Conservation (phyloP, 2,113 vertebrate genomes). For the Lipotes vexillifer region DNA sequence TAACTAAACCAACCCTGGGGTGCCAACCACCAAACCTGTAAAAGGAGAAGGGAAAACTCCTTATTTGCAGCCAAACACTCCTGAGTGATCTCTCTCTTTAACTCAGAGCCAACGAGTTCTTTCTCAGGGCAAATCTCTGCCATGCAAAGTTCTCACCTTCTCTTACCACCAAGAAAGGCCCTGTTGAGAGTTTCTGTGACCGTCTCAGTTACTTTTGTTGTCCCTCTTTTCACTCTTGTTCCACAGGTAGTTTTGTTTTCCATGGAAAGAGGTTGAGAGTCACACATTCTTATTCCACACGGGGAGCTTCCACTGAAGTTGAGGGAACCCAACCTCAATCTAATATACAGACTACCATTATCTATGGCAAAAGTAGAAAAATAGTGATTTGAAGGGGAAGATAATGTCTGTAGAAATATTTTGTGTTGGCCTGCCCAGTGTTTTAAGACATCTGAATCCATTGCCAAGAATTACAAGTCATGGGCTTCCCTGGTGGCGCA, state of each 20-base stretch:
- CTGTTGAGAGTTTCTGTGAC: neutral
- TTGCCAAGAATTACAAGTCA: neutral
- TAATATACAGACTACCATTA: neutral
- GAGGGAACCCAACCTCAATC: neutral
- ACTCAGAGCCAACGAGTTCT: neutral
- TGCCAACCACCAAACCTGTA: neutral
- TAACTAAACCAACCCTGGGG: neutral
- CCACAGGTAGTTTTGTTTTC: neutral
- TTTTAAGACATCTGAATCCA: neutral
- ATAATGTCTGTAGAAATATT: neutral
- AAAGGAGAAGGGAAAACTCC: neutral
- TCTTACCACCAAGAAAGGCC: neutral
- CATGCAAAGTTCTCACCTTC: neutral
- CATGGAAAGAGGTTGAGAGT: neutral
- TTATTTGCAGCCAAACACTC: neutral
- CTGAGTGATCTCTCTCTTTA: neutral
- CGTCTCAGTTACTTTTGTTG: neutral
- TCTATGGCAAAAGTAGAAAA: neutral
- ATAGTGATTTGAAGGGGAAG: neutral
- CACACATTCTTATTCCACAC: neutral
- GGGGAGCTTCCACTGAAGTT: neutral
- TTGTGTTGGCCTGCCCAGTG: neutral
- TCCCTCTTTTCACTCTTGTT: neutral
- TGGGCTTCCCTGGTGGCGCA: no score
- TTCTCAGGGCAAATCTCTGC: neutral